Base-by-base conservation (phyloP, 2,113 vertebrate genomes). In the Gallinago undulata region DNA sequence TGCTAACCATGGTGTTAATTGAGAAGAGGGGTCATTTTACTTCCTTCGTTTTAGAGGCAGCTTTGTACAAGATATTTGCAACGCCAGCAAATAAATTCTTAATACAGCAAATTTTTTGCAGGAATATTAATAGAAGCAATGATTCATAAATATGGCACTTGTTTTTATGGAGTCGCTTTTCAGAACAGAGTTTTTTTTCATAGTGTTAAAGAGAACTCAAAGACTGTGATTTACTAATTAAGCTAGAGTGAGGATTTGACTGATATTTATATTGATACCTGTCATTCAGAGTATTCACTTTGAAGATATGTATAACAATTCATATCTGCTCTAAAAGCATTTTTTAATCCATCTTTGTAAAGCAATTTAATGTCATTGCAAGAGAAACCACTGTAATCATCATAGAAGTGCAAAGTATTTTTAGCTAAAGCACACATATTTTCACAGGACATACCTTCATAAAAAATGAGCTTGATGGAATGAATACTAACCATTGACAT, bases 301-400 rank as follows among this genome's bases (percentile, higher is more conserved):
- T 63, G n/a, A 83, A 80, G 67, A 70, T 3, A 33, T 2, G 3
- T 45, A 41, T 57, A 93, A 73, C 23, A 76, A 53, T 41, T 66
- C 50, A 66, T 57, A 53, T 41, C 27, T 69, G 19, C 33, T 83
- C 25, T 80, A 69, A 33, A 88, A 76, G 87, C 27, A 8, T 84
- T 82, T 90, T 87, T 89, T 83, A 91, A 43, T 80, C 93, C 31
- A n/a, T 80, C 59, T 77, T 83, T 94, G 19, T 59, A 70, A 66
- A 63, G 13, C 43, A 69, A 17, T 83, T 83, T 90, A 23, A 85
- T 84, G 79, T 80, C 67, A 70, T 41, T 15, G 13, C 19, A 94
- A 91, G 16, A 85, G n/a, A 90, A 94, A 90, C 73, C 23, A 55
- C 12, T 51, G 37, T 63, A 92, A 88, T 74, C 3, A 76, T 25